Conservation (phyloP, 2,113 vertebrate genomes). For the Tenrec ecaudatus region DNA sequence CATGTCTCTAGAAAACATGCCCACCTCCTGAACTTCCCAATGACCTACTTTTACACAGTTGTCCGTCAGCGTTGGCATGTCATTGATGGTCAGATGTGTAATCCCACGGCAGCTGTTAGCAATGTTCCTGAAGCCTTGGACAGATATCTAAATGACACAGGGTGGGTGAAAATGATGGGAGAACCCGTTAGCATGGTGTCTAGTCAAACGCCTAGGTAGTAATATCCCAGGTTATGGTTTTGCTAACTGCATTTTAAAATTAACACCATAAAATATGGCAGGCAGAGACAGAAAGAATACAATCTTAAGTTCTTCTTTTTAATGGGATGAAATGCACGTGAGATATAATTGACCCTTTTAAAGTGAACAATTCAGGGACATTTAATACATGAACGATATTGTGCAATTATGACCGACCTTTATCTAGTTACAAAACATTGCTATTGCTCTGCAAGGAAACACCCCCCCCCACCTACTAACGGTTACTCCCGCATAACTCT, state of each 20-base stretch:
- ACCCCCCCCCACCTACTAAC: background rate
- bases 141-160: conserved; percentile 87
- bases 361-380: background rate
- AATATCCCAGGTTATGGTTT: conserved; percentile 12
- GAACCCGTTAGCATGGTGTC: background rate
- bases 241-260: conserved; percentile 13
- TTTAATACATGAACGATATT: background rate
- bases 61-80: conserved; percentile 91
- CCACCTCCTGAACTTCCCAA: background rate
- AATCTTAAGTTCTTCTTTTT: conserved; percentile 18
- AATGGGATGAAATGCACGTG: conserved; percentile 7
- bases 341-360: conserved; percentile 35
- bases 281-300: background rate
- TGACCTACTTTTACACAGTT: conserved; percentile 89
- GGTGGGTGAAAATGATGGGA: conserved; percentile 25
- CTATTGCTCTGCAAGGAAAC: background rate
- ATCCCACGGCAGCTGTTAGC: conserved; percentile 87
- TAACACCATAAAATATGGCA: conserved; percentile 50
- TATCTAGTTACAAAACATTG: background rate
- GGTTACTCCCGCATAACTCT: background rate
- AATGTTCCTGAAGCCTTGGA: conserved; percentile 89
- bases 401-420: background rate
- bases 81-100: conserved; percentile 88
- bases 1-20: background rate
- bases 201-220: background rate